Conservation (phyloP, 2,113 vertebrate species). For the Oryzias curvinotus region DNA sequence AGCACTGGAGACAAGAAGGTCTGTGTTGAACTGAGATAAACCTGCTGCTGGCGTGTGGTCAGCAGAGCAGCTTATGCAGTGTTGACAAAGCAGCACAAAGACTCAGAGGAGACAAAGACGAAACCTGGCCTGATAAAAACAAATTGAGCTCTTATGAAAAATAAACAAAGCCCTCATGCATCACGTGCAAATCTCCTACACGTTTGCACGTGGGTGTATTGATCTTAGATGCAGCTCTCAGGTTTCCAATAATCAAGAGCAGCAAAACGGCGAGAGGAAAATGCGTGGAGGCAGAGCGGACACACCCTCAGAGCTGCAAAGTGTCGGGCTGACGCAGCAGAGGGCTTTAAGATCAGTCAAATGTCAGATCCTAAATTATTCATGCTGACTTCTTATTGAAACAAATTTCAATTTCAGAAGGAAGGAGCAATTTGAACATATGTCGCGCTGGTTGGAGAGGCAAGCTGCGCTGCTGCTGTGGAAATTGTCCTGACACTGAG, state of each 20-base stretch:
- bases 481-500: conserved; percentile 13
- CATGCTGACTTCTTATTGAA: conserved; percentile 84
- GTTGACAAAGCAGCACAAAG: conserved; percentile 33
- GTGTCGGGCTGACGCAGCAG: conserved; percentile 11
- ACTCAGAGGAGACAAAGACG: conserved; percentile 19
- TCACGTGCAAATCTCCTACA: conserved; percentile 10
- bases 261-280: conserved; percentile 5
- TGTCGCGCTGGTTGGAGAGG: conserved; percentile 67
- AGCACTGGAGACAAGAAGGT: conserved; percentile 26
- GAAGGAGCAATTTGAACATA: conserved; percentile 72
- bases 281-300: conserved; percentile 25
- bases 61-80: conserved; percentile 28
- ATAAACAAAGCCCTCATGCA: conserved; percentile 3
- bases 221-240: conserved; percentile 39
- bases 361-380: conserved; percentile 79
- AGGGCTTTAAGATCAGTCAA: conserved; percentile 38
- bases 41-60: conserved; percentile 53
- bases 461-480: conserved; percentile 68
- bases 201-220: conserved; percentile 8
- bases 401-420: conserved; percentile 58
- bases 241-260: conserved; percentile 53
- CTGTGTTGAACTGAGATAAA: conserved; percentile 62
- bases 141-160: conserved; percentile 7
- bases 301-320: conserved; percentile 18
- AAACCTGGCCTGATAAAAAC: not conserved